These are phyloP conservation scores for Xanthia togata DNA, from an alignment of 2,888 invertebrate species.

Conservation along the genomic window DNA sequence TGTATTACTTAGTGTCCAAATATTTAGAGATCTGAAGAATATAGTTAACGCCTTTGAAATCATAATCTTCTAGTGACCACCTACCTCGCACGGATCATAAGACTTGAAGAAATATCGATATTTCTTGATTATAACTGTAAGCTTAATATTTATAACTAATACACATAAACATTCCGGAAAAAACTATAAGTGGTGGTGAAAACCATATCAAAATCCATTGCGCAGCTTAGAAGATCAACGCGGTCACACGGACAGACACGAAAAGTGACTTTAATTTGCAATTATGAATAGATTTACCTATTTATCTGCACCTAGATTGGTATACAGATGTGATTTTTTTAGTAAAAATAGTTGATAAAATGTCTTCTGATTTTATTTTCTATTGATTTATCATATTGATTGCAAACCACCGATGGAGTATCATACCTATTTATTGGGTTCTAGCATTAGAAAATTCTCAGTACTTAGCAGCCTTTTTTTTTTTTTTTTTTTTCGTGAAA, in stretches of 20 bases:
- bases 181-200: not conserved
- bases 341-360: not conserved
- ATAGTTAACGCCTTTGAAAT: not conserved
- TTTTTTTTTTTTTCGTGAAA: no score
- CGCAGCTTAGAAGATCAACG: not conserved
- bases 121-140: not conserved
- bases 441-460: not conserved
- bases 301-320: not conserved
- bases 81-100: not conserved
- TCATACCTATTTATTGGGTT: not conserved
- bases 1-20: slow-evolving; percentile 30
- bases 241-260: not conserved
- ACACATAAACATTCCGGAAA: not conserved
- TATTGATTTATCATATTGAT: not conserved
- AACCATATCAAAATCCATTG: not conserved
- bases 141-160: not conserved
- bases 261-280: not conserved
- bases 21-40: slow-evolving; percentile 15
- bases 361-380: not conserved
- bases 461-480: no score
- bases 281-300: not conserved
- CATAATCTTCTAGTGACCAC: not conserved
- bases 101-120: not conserved
- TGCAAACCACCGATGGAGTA: not conserved
- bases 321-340: not conserved